Base-by-base conservation (phyloP, 1,140 invertebrate genomes). In the Calliphora vicina region DNA sequence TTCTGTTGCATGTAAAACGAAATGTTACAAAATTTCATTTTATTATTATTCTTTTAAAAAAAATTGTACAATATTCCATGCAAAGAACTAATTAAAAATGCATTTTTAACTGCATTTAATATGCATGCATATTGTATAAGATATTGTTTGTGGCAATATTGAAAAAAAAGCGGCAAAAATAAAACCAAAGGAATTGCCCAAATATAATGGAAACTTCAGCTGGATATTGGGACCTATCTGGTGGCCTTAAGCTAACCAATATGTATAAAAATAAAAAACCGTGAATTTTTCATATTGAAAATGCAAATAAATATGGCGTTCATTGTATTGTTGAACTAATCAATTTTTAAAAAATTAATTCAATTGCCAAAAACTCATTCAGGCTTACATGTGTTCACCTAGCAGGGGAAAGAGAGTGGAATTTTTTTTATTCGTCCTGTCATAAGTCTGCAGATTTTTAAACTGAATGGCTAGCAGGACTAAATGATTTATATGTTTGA, bases 271-370 rank as follows among this genome's bases (percentile, higher is more conserved):
- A 6, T 6, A 43, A 43, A 43, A 43, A 43, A 12, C 15, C n/a
- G n/a, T n/a, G n/a, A n/a, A n/a, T n/a, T 50, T 50, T 50, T 15
- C 3, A 50, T 12, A 50, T 50, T n/a, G 45, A 50, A 50, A 13
- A 50, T 50, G 74, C 42, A 78, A 78, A 78, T 78, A 78, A 78
- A 45, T 78, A 78, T 78, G 29, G 13, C 35, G 25, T 35, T 23
- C 35, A 25, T 45, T 23, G 6, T 17, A 12, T 43, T 35, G 12
- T 29, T 74, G 35, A 89, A 88, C 85, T 90, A 87, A 89, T 87
- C 85, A 88, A 89, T 90, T 90, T 88, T 89, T 88, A 83, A 90
- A 90, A 89, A 90, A 87, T 90, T 87, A 90, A 90, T 90, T 90
- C 87, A 90, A 90, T 90, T 90, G 87, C 87, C 88, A 85, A 89